Percentiles rank a stretch among this genome's conserved stretches.
These are phyloP conservation scores for Sycophila texana DNA, from an alignment of 2,888 invertebrate species.

Conservation along the genomic window DNA sequence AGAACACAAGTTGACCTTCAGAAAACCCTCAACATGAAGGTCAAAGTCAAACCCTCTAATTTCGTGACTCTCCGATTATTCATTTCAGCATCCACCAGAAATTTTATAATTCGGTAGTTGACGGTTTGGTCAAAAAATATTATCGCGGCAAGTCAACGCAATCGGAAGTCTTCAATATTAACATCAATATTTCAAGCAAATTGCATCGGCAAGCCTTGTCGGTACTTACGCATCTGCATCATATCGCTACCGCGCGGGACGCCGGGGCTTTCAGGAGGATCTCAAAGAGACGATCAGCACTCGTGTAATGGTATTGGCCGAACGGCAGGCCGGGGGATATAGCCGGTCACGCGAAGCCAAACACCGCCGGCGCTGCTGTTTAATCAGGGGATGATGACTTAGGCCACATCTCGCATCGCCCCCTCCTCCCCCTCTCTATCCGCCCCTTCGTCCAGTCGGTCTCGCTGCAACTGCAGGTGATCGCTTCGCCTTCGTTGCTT, in stretches of 20 bases:
- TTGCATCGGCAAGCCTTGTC: constrained; percentile 9
- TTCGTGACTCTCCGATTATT: too few species aligned
- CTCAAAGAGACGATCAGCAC: constrained; percentile 48
- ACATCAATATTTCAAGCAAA: constrained; percentile 19
- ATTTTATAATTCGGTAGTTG: too few species aligned
- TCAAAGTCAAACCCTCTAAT: too few species aligned
- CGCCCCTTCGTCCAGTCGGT: neutral
- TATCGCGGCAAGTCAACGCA: too few species aligned
- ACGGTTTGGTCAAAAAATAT: too few species aligned
- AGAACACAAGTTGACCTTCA: too few species aligned
- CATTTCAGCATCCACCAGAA: too few species aligned
- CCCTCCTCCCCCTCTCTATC: neutral
- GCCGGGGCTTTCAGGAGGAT: constrained; percentile 37
- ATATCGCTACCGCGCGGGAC: neutral
- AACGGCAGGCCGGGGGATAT: constrained; percentile 29
- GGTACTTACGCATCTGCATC: neutral
- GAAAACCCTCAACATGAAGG: too few species aligned
- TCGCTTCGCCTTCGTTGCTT: neutral
- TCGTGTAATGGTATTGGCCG: constrained; percentile 47
- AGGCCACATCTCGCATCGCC: neutral
- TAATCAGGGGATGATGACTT: constrained; percentile 62
- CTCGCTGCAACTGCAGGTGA: neutral
- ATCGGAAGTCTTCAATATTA: too few species aligned
- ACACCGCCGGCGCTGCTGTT: constrained; percentile 58
- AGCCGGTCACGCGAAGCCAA: constrained; percentile 58